Evolutionary conservation across 1,140 invertebrate genomes (phyloP).

Genomic region (Camponotus vicinus): DNA sequence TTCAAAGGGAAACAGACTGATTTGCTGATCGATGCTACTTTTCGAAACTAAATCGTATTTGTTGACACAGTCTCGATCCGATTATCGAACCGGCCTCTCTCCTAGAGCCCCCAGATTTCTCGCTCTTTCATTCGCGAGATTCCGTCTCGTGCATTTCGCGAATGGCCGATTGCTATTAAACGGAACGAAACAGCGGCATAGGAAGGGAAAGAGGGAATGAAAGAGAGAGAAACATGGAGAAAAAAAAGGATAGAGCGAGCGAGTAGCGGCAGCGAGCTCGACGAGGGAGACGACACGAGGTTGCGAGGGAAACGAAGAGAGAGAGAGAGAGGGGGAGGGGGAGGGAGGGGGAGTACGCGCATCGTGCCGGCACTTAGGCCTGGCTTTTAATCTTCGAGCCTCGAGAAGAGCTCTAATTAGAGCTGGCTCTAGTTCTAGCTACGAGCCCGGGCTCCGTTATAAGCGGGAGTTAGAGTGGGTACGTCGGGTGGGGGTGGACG

Average conservation of each 20-base stretch:
- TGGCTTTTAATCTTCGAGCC: constrained; percentile 83
- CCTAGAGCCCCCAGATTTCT: constrained; percentile 42
- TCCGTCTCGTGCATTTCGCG: constrained; percentile 76
- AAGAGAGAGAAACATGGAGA: constrained; percentile 31
- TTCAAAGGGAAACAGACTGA: neutral
- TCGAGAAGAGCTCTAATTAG: constrained; percentile 84
- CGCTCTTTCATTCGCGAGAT: constrained; percentile 77
- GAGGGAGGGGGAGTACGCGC: constrained; percentile 68
- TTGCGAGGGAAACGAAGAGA: constrained; percentile 12
- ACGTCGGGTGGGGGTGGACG: constrained; percentile 53
- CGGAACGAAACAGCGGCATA: constrained; percentile 33
- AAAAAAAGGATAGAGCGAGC: neutral
- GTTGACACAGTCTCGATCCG: constrained; percentile 36
- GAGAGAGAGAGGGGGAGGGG: neutral
- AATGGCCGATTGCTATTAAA: constrained; percentile 62
- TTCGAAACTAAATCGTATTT: constrained; percentile 22
- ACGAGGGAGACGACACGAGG: constrained; percentile 12
- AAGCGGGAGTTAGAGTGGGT: constrained; percentile 77
- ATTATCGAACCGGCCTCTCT: constrained; percentile 18
- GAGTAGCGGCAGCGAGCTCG: constrained; percentile 15
- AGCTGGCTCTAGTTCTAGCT: constrained; percentile 79
- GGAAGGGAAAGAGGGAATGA: constrained; percentile 14
- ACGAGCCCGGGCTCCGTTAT: constrained; percentile 75
- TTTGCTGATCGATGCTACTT: constrained; percentile 7
- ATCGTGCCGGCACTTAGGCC: constrained; percentile 81